Conservation (phyloP, 1,140 invertebrate species). For the Frieseomelitta varia region DNA sequence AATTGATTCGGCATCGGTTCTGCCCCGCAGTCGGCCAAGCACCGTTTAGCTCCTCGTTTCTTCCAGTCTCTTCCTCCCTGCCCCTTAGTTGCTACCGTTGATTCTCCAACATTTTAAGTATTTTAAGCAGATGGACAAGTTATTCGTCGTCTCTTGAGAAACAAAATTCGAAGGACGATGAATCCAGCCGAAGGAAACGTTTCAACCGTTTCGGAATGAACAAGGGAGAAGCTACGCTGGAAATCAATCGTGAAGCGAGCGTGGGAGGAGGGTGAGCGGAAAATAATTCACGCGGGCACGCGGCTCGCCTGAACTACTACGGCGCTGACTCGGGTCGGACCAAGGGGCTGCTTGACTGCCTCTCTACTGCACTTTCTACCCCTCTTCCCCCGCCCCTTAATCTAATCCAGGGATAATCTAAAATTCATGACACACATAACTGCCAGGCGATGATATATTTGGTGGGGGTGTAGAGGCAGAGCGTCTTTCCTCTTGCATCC, state of each 20-base stretch:
- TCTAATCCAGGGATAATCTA: slow-evolving; percentile 81
- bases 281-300: slow-evolving; percentile 49
- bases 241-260: slow-evolving; percentile 3
- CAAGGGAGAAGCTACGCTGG: background rate
- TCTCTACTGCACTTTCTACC: slow-evolving; percentile 33
- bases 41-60: slow-evolving; percentile 78
- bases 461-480: slow-evolving; percentile 71
- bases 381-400: slow-evolving; percentile 74
- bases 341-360: slow-evolving; percentile 62
- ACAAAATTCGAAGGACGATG: too few species aligned
- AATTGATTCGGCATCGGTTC: slow-evolving; percentile 77
- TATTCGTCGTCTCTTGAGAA: too few species aligned
- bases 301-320: background rate
- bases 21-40: slow-evolving; percentile 61
- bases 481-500: slow-evolving; percentile 48
- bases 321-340: slow-evolving; percentile 58
- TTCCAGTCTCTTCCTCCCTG: slow-evolving; percentile 42
- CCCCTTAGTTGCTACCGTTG: background rate
- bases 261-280: background rate
- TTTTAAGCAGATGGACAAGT: background rate
- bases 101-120: background rate
- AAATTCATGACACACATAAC: slow-evolving; percentile 82
- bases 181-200: background rate
- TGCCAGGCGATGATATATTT: slow-evolving; percentile 81
- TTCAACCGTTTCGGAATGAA: background rate